Evolutionary conservation across 2,113 vertebrate species (phyloP).

Genomic region (Rhinoptilus africanus): DNA sequence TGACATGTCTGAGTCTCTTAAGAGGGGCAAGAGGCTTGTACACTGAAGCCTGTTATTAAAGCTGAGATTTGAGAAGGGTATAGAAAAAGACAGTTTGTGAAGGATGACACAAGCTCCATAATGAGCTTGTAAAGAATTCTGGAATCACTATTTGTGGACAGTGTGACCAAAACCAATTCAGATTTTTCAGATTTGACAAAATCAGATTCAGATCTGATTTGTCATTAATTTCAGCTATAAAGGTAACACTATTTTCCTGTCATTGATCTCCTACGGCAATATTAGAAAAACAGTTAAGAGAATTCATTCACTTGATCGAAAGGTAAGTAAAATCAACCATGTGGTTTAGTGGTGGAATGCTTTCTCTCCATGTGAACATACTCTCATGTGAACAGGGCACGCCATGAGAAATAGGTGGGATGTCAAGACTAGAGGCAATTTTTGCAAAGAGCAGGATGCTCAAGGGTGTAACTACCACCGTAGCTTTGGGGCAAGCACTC

Average conservation of each 20-base stretch:
- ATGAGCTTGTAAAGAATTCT: background rate
- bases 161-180: background rate
- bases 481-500: background rate
- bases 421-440: background rate
- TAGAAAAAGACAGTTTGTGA: background rate
- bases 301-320: background rate
- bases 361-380: background rate
- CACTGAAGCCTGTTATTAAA: background rate
- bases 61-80: background rate
- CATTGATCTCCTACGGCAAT: background rate
- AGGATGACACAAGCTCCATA: background rate
- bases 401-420: background rate
- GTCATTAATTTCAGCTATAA: background rate
- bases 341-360: background rate
- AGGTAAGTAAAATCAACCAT: background rate
- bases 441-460: background rate
- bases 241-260: background rate
- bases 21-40: background rate
- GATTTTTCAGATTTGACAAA: no score
- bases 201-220: background rate
- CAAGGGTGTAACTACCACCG: background rate
- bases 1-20: background rate
- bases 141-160: background rate
- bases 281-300: background rate
- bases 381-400: background rate